Evolutionary conservation across 2,888 invertebrate species (phyloP).

Genomic region (Druceiella hillmani): DNA sequence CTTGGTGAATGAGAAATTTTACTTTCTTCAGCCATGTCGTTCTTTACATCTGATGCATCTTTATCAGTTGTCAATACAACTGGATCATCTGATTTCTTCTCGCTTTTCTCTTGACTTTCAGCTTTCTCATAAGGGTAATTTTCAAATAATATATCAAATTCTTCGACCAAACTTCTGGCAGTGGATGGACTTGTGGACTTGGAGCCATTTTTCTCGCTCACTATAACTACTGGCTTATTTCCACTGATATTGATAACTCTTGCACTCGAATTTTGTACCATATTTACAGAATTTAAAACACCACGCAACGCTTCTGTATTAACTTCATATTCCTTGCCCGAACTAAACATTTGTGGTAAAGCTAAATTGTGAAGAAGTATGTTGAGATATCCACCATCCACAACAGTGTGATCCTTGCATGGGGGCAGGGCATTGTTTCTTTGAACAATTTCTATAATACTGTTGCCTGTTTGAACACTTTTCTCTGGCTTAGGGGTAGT

Average conservation of each 20-base stretch:
- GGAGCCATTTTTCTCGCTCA: conserved; percentile 34
- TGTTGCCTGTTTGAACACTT: conserved; percentile 38
- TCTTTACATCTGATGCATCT: conserved; percentile 13
- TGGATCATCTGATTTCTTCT: conserved; percentile 21
- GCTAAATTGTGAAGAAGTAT: conserved; percentile 40
- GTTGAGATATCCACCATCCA: conserved; percentile 43
- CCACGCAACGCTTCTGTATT: conserved; percentile 41
- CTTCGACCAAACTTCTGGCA: conserved; percentile 43
- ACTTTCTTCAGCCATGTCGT: no score
- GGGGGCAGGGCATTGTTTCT: conserved; percentile 28
- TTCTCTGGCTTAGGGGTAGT: conserved; percentile 41
- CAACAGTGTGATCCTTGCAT: conserved; percentile 36
- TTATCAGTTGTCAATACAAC: conserved; percentile 18
- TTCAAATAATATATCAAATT: conserved; percentile 39
- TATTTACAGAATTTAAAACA: conserved; percentile 35
- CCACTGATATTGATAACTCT: conserved; percentile 29
- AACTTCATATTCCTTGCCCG: conserved; percentile 42
- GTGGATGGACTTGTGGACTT: conserved; percentile 37
- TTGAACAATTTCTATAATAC: conserved; percentile 26
- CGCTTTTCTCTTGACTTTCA: conserved; percentile 23
- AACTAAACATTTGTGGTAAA: conserved; percentile 41
- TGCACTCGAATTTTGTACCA: conserved; percentile 11
- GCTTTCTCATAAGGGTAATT: conserved; percentile 37
- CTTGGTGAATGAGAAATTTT: no score
- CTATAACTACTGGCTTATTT: conserved; percentile 35